phyloP scores from a whole-genome alignment of 2,888 invertebrate species.

The Agriopis leucophaearia region DNA sequence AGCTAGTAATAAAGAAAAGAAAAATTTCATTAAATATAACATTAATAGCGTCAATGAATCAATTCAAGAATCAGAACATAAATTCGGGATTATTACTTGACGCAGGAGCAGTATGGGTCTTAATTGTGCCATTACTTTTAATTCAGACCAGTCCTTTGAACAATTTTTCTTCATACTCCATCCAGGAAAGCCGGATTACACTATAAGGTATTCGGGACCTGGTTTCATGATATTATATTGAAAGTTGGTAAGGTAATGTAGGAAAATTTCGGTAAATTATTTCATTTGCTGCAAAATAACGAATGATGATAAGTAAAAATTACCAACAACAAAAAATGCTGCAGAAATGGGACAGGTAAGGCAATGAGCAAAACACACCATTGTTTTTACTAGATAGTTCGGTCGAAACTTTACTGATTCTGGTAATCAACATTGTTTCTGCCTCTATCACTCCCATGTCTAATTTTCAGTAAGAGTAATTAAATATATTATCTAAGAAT shows the following conservation, averaged over 20 bases:
- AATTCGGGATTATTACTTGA: slow-evolving; percentile 62
- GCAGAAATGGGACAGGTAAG: too few relatives aligned
- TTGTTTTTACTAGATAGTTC: too few relatives aligned
- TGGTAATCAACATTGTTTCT: too few relatives aligned
- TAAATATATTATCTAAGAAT: not conserved
- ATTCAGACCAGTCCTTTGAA: slow-evolving; percentile 71
- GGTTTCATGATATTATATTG: too few relatives aligned
- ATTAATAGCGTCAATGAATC: slow-evolving; percentile 45
- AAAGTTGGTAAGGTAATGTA: too few relatives aligned
- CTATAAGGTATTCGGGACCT: slow-evolving; percentile 46
- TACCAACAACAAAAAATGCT: too few relatives aligned
- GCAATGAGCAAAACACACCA: too few relatives aligned
- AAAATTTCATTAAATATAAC: slow-evolving; percentile 15
- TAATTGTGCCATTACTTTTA: slow-evolving; percentile 83
- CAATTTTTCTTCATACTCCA: slow-evolving; percentile 71
- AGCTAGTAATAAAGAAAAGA: slow-evolving; percentile 24
- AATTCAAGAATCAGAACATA: slow-evolving; percentile 55
- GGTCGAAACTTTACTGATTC: too few relatives aligned
- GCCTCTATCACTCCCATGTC: too few relatives aligned
- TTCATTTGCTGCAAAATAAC: too few relatives aligned
- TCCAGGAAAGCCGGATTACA: slow-evolving; percentile 37
- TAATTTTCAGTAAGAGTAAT: not conserved
- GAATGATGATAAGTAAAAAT: too few relatives aligned
- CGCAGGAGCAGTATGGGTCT: slow-evolving; percentile 72
- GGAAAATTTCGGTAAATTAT: too few relatives aligned